Percentiles rank a stretch among this genome's conserved stretches.
These are phyloP conservation scores for Rosalia funebris DNA, from an alignment of 2,888 invertebrate species.

Conservation along the genomic window DNA sequence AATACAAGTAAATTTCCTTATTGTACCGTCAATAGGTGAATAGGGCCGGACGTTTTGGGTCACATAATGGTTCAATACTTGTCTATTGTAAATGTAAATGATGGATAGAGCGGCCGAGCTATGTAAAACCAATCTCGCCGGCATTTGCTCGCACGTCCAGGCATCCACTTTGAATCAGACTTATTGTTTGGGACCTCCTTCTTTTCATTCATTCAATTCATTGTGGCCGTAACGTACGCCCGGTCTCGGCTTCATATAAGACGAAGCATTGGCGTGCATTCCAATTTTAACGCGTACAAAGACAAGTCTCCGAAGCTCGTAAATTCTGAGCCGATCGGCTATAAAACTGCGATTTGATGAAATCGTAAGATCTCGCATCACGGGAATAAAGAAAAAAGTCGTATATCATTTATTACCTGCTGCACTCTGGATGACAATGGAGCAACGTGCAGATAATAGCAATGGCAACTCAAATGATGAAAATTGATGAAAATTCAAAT, in stretches of 20 bases:
- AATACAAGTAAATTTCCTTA: constrained; percentile 50
- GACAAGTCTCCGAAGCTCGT: too few relatives aligned
- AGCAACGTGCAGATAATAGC: too few relatives aligned
- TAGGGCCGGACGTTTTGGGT: constrained; percentile 36
- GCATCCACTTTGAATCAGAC: constrained; percentile 40
- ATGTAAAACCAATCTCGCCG: constrained; percentile 49
- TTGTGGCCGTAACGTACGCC: constrained; percentile 33
- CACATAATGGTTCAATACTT: constrained; percentile 35
- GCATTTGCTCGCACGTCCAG: constrained; percentile 45
- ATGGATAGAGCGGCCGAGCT: constrained; percentile 44
- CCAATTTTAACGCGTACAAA: too few relatives aligned
- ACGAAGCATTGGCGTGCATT: constrained; percentile 10
- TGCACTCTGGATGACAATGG: too few relatives aligned
- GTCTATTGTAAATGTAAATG: constrained; percentile 48
- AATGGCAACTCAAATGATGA: too few relatives aligned
- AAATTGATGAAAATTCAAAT: too few relatives aligned
- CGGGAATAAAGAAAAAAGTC: too few relatives aligned
- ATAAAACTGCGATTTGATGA: too few relatives aligned
- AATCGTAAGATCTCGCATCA: too few relatives aligned
- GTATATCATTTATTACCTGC: too few relatives aligned
- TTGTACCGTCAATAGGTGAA: constrained; percentile 43
- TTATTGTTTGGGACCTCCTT: constrained; percentile 43
- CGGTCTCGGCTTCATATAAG: constrained; percentile 1
- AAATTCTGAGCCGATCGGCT: too few relatives aligned
- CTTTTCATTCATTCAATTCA: constrained; percentile 35